Evolutionary conservation across 1,140 invertebrate species (phyloP), one percentile per base, ranked within the genome.

Genomic region (Plectrocnemia conspersa): DNA sequence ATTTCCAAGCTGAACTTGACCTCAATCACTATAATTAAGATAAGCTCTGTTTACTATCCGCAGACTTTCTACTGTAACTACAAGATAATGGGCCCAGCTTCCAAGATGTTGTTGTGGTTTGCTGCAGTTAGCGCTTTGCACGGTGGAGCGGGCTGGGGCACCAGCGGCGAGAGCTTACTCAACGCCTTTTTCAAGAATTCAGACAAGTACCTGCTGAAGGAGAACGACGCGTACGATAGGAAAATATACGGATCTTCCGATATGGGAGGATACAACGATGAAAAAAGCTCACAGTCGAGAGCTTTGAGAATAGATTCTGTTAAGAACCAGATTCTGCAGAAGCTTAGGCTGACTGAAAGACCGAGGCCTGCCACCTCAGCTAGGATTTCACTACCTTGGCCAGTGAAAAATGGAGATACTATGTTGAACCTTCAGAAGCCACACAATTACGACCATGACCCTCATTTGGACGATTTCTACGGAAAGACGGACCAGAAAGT

Each of bases 401-500:
- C 85, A 2, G 74, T 88, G 23, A 80, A 82, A 32, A 82, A 85
- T 58, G 83, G 83, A 1, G 68, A 75, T 59, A 76, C 70, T 22
- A 56, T 61, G 46, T 48, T 56, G 11, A 29, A 27, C 2, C 32
- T 42, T 1, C 19, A 22, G 3, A 9, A 10, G 10, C 38, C 38
- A 2, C 42, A 50, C 25, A 21, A 53, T 47, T 52, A 50, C 11
- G 19, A 18, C 10, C 25, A 58, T 68, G 71, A 74, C 4, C 68
- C 71, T 0, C 76, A 78, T 56, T 72, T 75, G 0, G 85, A 89
- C 63, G 85, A 88, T 59, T 89, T 85, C 61, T 89, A 88, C 60
- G 86, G 84, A 4, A 81, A 86, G 63, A 88, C 85, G 4, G 85
- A 86, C 56, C 85, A 88, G 71, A 82, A 88, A 53, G 83, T 89